Conservation (phyloP, 2,888 invertebrate genomes). For the Alloplasta piceator region DNA sequence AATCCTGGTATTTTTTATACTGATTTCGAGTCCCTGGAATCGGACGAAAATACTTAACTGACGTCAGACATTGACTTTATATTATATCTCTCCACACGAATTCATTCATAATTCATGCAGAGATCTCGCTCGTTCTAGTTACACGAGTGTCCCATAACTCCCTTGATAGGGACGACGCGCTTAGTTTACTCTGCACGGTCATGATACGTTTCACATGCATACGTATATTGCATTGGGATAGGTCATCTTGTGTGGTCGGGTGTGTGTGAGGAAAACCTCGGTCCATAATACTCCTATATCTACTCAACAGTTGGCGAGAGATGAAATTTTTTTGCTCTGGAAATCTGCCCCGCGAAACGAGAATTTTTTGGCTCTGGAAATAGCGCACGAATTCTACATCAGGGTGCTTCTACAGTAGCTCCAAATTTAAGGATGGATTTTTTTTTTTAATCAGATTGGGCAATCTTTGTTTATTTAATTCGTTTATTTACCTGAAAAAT, state of each 20-base stretch:
- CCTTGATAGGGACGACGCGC: conserved; percentile 45
- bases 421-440: no score
- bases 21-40: no score
- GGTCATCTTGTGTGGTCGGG: conserved; percentile 6
- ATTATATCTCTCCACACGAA: conserved; percentile 17
- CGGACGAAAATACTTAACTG: no score
- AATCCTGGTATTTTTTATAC: no score
- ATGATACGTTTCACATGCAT: conserved; percentile 17
- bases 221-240: conserved; percentile 20
- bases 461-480: no score
- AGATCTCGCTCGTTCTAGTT: conserved; percentile 28
- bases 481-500: no score
- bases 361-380: conserved; percentile 39
- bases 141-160: conserved; percentile 55
- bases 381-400: conserved; percentile 2
- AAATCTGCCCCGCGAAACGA: conserved; percentile 12
- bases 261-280: not conserved
- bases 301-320: conserved; percentile 51
- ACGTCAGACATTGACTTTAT: conserved; percentile 17
- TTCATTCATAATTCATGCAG: conserved; percentile 60
- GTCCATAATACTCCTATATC: conserved; percentile 3
- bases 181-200: conserved; percentile 48
- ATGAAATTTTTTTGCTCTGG: conserved; percentile 35
- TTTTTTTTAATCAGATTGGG: no score
- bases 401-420: no score